Evolutionary conservation across 2,797 vertebrate species (phyloP).

Genomic region (Oreonectes daqikongensis): DNA sequence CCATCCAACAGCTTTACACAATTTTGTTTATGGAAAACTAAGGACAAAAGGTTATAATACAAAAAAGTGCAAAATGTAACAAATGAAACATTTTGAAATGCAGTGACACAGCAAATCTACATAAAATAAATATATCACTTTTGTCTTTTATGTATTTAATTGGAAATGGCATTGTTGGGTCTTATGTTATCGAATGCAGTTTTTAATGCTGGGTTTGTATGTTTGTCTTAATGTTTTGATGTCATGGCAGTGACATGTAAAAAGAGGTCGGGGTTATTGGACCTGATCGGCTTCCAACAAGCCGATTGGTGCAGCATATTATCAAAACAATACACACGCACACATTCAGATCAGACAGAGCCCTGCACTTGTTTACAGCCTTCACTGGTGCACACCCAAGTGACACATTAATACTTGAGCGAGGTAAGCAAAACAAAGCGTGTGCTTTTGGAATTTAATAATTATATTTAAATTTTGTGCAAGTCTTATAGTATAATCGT

Average conservation of each 20-base stretch:
- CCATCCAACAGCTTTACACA: not conserved
- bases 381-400: not conserved
- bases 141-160: too few species aligned
- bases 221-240: too few species aligned
- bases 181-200: not conserved
- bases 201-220: not conserved
- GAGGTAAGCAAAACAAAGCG: not conserved
- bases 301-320: constrained; percentile 4
- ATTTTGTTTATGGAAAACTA: not conserved
- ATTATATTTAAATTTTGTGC: not conserved
- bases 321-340: not conserved
- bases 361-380: not conserved
- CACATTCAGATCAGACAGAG: not conserved
- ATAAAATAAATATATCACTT: too few species aligned
- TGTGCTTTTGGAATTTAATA: not conserved
- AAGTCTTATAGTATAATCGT: too few species aligned
- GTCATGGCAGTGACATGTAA: not conserved
- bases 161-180: not conserved
- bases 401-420: constrained; percentile 5
- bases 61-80: constrained; percentile 11
- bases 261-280: constrained; percentile 14
- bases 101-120: not conserved
- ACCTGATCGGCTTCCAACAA: not conserved
- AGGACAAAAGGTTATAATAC: not conserved
- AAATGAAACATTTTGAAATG: not conserved